Base-by-base conservation (phyloP, 1,140 invertebrate species). In the Drosophila kikkawai region DNA sequence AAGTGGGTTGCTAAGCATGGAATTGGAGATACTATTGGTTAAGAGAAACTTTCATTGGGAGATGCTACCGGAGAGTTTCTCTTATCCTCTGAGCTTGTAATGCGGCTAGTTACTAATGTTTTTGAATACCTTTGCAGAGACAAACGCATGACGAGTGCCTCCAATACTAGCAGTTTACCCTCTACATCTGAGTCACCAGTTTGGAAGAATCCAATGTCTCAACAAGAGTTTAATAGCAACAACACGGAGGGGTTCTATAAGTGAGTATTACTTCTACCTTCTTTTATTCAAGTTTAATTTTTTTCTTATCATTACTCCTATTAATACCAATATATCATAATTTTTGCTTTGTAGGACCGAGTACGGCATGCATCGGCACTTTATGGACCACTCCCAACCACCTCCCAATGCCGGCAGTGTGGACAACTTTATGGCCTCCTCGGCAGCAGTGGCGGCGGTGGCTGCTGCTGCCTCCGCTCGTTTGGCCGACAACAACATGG, bases 201-300 rank as follows among this genome's bases (percentile, higher is more conserved):
- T 66, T 92, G 91, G 91, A 92, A 92, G 77, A 92, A 92, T 92
- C 88, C 90, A 92, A 92, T 92, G 91, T 92, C 91, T 84, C 91
- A 92, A 47, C 91, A 92, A 92, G 91, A 92, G 78, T 92, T 92
- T 57, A 92, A 92, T 57, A 92, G 88, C 47, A 92, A 91, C 80
- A 92, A 92, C 58, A 81, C 91, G 82, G 91, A 92, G 81, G 91
- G 91, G 74, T 92, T 92, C 83, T 92, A 92, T 65, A 92, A 92
- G 91, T 92, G 57, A 68, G 78, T 4, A 9, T 2, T 1, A 7
- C 5, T 29, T 29, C 26, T 29, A 29, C 5, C 26, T 17, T 6
- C 13, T n/a, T 6, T 34, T 3, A 9, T 8, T 34, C 0, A 9
- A 8, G 0, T 34, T 34, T 34, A 34, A 34, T 37, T 37, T 4